Evolutionary conservation across 1,140 invertebrate genomes (phyloP).

Genomic region (Drosophila arawakana): DNA sequence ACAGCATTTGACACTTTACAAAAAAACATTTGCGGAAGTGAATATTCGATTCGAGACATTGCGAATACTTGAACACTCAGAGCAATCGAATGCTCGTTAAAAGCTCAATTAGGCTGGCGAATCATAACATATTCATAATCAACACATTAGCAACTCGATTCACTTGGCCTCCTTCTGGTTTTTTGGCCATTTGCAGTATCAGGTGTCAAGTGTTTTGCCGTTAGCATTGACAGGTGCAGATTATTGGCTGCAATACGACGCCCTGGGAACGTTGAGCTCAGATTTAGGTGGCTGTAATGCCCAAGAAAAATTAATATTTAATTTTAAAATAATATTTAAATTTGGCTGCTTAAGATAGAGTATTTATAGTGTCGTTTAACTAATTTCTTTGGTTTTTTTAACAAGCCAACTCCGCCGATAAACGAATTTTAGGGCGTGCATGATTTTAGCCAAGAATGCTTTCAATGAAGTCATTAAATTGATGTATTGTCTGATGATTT

Average conservation of each 20-base stretch:
- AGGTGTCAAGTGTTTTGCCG: conserved; percentile 51
- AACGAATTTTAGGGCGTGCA: conserved; percentile 43
- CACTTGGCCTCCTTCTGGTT: conserved; percentile 57
- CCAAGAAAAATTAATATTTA: too few species aligned
- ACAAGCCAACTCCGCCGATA: neutral
- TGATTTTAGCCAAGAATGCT: conserved; percentile 59
- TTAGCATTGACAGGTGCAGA: conserved; percentile 44
- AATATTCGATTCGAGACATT: neutral
- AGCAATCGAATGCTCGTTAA: conserved; percentile 33
- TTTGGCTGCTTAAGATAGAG: neutral
- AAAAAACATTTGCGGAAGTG: conserved; percentile 61
- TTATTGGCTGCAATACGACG: conserved; percentile 59
- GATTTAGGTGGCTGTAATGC: conserved; percentile 8
- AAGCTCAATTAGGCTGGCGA: conserved; percentile 59
- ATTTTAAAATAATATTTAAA: neutral
- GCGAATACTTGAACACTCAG: too few species aligned
- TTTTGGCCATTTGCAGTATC: conserved; percentile 52
- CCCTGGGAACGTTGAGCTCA: conserved; percentile 56
- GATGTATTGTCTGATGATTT: conserved; percentile 75
- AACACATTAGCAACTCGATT: conserved; percentile 24
- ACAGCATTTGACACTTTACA: conserved; percentile 70
- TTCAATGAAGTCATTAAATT: conserved; percentile 81
- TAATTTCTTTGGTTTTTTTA: neutral
- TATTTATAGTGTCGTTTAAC: neutral
- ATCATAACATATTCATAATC: conserved; percentile 38